phyloP scores from a whole-genome alignment of 2,113 vertebrate species.

The Tympanuchus pallidicinctus region DNA sequence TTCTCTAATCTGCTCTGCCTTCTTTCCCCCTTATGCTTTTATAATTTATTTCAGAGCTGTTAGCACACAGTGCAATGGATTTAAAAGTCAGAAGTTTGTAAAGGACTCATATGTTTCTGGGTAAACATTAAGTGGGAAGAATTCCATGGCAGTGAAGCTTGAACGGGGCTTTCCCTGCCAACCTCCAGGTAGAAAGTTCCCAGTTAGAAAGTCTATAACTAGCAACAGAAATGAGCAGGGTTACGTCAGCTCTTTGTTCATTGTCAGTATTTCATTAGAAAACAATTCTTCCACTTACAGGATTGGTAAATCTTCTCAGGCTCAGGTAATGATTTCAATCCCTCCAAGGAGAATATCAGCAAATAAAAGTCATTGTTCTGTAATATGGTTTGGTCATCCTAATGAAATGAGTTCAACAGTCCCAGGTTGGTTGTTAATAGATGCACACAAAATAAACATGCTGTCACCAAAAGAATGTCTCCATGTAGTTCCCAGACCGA shows the following conservation, averaged over 20 bases:
- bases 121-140: neutral
- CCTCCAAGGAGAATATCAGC: neutral
- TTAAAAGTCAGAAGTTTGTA: conserved; percentile 22
- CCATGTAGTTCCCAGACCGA: neutral
- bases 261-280: conserved; percentile 57
- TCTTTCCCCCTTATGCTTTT: neutral
- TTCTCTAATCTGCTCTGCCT: neutral
- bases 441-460: neutral
- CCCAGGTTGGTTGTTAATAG: neutral
- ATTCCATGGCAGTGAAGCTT: neutral
- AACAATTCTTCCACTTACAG: conserved; percentile 39
- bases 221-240: neutral
- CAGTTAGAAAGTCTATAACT: neutral
- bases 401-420: neutral
- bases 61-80: neutral
- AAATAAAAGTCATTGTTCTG: neutral
- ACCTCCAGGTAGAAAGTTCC: conserved; percentile 1
- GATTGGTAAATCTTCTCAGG: neutral
- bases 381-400: neutral
- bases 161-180: neutral
- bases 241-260: conserved; percentile 34
- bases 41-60: neutral
- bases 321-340: neutral
- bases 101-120: neutral
- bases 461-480: neutral